Evolutionary conservation across 1,140 invertebrate species (phyloP), one percentile per base, ranked within the genome.

Genomic region (Proctacanthus coquilletti): DNA sequence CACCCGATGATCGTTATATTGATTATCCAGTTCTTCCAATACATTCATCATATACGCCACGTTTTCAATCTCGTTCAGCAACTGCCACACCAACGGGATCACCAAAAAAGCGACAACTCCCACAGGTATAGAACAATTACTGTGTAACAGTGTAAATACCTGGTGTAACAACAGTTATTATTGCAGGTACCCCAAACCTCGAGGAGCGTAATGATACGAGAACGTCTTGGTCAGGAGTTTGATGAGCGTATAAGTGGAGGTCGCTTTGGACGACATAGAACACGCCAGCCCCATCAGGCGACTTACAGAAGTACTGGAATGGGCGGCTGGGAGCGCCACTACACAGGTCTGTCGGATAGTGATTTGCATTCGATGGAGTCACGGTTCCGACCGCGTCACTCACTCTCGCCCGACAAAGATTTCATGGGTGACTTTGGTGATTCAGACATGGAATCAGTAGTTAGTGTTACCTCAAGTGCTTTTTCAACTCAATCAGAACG

Each of bases 21-120:
- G 57, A 60, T 46, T 60, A 60, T 56, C 54, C 51, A 52, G 57
- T 52, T 47, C 55, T 60, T 58, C 56, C 56, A 54, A 46, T 54
- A 38, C 52, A 56, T 43, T 30, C 41, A 37, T 21, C 40, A 18
- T 67, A 67, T 44, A 60, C 65, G 31, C 65, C 64, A 38, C 71
- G 77, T 44, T 82, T 81, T 51, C 74, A 78, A 52, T 85, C 83
- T 19, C 74, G 83, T 25, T 91, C 85, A 30, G 83, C 84, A 23
- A 91, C 84, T 21, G 84, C 83, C 20, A 92, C 88, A n/a, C 88
- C 88, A 32, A 87, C 86, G 19, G 87, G 86, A 27, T 93, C 88
- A 21, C 88, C 89, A 18, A 93, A 94, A 65, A 95, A 94, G 65
- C 70, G 92, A 42, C 89, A 95, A 66, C 71, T 96, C 45, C 92